Evolutionary conservation across 2,888 invertebrate genomes (phyloP).

Genomic region (Ariolimax columbianus): DNA sequence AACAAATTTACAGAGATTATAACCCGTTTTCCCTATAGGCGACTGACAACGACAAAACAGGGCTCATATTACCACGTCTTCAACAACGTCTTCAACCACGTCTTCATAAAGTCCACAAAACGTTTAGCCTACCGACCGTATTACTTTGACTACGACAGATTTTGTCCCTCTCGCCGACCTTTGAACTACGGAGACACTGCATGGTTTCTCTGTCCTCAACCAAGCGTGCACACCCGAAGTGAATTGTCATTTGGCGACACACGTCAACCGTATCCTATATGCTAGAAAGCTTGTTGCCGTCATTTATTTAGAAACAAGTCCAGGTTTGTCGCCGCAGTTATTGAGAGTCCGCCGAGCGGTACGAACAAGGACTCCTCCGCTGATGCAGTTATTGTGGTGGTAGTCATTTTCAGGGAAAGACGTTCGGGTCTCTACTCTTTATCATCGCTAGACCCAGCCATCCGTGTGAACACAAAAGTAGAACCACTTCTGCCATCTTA

Average conservation of each 20-base stretch:
- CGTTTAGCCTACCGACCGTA: not conserved
- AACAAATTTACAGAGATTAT: not conserved
- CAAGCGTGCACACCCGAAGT: conserved; percentile 31
- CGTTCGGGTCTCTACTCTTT: not conserved
- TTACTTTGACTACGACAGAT: not conserved
- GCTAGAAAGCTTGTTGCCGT: conserved; percentile 29
- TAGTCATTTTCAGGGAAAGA: not conserved
- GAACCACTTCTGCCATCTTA: not conserved
- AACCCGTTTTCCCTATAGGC: not conserved
- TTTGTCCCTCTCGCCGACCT: conserved; percentile 4
- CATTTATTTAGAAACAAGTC: conserved; percentile 36
- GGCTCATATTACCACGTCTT: not conserved
- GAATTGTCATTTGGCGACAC: conserved; percentile 22
- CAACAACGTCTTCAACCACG: not conserved
- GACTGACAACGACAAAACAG: not conserved
- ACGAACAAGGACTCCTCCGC: not conserved
- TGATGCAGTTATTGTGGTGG: conserved; percentile 20
- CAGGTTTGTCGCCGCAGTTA: conserved; percentile 22
- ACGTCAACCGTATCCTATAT: conserved; percentile 22
- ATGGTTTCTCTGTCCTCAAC: conserved; percentile 5
- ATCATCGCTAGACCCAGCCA: not conserved
- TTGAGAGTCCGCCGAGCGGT: not conserved
- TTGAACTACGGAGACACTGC: conserved; percentile 6
- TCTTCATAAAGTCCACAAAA: not conserved
- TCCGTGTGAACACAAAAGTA: conserved; percentile 3